A percentile compares a stretch with the other conserved stretches of the same genome.
Conservation (phyloP, 2,797 vertebrate genomes). For the Natrix natrix region DNA sequence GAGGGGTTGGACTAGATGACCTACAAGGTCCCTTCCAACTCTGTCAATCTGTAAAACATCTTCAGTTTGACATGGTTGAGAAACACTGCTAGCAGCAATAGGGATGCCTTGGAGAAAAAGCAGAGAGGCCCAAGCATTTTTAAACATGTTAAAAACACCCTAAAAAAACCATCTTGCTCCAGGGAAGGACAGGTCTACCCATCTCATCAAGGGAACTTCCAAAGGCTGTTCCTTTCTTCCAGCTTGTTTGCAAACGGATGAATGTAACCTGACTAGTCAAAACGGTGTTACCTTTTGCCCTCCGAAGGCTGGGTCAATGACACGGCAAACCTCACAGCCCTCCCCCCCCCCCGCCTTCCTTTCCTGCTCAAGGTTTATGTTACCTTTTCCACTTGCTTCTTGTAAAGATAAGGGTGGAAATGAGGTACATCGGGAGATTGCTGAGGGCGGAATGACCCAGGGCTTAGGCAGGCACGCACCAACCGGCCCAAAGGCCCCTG, state of each 20-base stretch:
- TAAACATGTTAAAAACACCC: too few relatives aligned
- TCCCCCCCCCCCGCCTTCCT: not conserved
- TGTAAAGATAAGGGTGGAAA: not conserved
- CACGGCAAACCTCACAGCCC: not conserved
- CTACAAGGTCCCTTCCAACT: too few relatives aligned
- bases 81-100: not conserved
- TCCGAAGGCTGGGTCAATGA: not conserved
- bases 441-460: not conserved
- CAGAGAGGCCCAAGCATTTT: not conserved
- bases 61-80: not conserved
- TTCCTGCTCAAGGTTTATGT: not conserved
- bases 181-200: not conserved
- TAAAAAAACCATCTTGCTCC: not conserved
- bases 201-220: not conserved
- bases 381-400: not conserved
- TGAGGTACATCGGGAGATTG: not conserved
- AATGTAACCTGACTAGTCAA: not conserved
- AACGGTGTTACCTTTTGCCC: not conserved
- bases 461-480: not conserved
- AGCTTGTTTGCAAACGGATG: not conserved
- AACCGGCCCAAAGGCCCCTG: not conserved
- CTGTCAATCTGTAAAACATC: too few relatives aligned
- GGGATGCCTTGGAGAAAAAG: not conserved
- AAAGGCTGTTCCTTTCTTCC: not conserved
- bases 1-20: too few relatives aligned